Conservation (phyloP, 2,888 invertebrate genomes). For the Eutolmus rufibarbis region DNA sequence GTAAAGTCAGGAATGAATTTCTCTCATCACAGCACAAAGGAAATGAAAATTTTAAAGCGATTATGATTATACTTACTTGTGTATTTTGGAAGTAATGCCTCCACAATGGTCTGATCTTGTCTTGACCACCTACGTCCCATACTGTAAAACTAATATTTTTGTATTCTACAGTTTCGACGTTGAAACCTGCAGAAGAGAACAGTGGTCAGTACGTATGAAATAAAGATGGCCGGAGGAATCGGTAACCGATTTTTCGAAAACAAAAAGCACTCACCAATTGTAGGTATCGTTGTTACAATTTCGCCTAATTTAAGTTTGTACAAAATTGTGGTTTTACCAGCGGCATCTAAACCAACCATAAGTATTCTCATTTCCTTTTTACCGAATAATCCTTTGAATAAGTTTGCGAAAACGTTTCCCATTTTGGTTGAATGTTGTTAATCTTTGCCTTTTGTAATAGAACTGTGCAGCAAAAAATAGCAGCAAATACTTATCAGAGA, state of each 20-base stretch:
- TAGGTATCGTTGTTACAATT: slow-evolving; percentile 99
- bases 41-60: not conserved
- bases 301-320: slow-evolving; percentile 99
- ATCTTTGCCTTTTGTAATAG: not conserved
- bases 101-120: slow-evolving; percentile 97
- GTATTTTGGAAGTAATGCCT: slow-evolving; percentile 99
- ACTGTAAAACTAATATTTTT: slow-evolving; percentile 99
- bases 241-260: not conserved
- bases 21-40: slow-evolving; percentile 45
- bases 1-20: slow-evolving; percentile 47
- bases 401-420: slow-evolving; percentile 97
- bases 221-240: not conserved
- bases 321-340: slow-evolving; percentile 99
- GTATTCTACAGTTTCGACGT: slow-evolving; percentile 98
- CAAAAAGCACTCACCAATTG: slow-evolving; percentile 81
- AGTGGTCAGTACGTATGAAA: not conserved
- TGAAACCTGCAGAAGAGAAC: slow-evolving; percentile 77
- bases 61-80: slow-evolving; percentile 67
- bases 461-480: not conserved
- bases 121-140: slow-evolving; percentile 98
- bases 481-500: not conserved
- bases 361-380: slow-evolving; percentile 99
- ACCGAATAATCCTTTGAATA: slow-evolving; percentile 99
- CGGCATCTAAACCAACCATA: slow-evolving; percentile 99
- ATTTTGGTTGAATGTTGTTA: slow-evolving; percentile 66